Percentiles rank a stretch among this genome's conserved stretches.
These are phyloP conservation scores for Sclerurus mexicanus DNA, from an alignment of 2,113 vertebrate genomes.

Conservation along the genomic window DNA sequence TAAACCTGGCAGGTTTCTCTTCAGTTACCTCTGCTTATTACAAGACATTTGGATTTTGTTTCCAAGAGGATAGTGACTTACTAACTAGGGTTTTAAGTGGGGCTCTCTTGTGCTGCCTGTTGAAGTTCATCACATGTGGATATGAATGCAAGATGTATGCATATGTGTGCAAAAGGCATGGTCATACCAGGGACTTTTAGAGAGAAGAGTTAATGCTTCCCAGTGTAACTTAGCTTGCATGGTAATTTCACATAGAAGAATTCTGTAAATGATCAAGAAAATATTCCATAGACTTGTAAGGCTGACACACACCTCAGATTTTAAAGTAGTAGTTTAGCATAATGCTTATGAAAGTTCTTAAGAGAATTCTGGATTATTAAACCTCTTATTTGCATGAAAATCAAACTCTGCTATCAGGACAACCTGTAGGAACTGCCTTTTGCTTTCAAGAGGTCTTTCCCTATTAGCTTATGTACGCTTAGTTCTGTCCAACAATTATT, in stretches of 20 bases:
- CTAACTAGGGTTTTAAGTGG: background rate
- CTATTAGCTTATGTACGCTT: background rate
- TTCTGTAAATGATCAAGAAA: background rate
- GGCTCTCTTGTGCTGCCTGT: background rate
- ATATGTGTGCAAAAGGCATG: background rate
- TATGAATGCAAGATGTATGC: accelerated
- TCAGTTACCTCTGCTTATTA: background rate
- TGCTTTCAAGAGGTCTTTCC: background rate
- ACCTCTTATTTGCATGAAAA: background rate
- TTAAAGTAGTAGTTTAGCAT: background rate
- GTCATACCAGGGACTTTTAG: background rate
- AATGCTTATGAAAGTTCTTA: background rate
- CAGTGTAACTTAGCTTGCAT: background rate
- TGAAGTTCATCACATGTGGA: background rate
- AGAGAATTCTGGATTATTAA: background rate
- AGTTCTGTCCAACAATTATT: background rate
- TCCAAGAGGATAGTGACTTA: background rate
- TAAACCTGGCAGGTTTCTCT: background rate
- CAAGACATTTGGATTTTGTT: background rate
- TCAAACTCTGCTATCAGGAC: background rate
- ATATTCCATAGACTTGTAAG: background rate
- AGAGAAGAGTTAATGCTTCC: background rate
- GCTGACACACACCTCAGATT: background rate
- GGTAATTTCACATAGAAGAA: background rate
- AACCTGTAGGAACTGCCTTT: background rate